These are phyloP conservation scores for Amphipoea oculea DNA, from an alignment of 2,888 invertebrate genomes.

Conservation along the genomic window DNA sequence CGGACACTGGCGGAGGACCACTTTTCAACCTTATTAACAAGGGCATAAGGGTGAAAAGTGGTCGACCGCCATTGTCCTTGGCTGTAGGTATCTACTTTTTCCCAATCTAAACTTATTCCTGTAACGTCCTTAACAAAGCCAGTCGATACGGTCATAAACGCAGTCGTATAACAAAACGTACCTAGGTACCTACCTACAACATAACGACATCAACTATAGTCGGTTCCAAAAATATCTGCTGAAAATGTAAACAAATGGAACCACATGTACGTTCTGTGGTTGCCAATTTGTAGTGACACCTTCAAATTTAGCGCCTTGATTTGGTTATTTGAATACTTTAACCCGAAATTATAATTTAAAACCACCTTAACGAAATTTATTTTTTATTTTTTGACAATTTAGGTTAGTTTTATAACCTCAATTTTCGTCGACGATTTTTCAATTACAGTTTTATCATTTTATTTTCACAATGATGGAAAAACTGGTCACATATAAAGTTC, in stretches of 20 bases:
- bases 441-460: neutral
- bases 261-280: neutral
- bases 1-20: no score
- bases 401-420: neutral
- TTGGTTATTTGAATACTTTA: neutral
- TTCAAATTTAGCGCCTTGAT: neutral
- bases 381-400: neutral
- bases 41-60: no score
- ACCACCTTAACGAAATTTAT: neutral
- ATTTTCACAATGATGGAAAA: neutral
- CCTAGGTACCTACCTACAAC: neutral
- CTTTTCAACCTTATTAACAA: no score
- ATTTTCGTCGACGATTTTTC: neutral
- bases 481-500: neutral
- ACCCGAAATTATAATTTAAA: neutral
- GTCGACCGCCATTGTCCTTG: no score
- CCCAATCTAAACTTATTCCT: conserved; percentile 22
- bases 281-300: neutral
- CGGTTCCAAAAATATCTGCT: neutral
- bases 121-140: neutral
- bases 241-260: neutral
- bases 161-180: conserved; percentile 30
- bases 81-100: neutral
- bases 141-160: conserved; percentile 38
- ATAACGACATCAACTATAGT: neutral